Evolutionary conservation across 2,113 vertebrate species (phyloP), one percentile per base, ranked within the genome.

Genomic region (Pterocles gutturalis): DNA sequence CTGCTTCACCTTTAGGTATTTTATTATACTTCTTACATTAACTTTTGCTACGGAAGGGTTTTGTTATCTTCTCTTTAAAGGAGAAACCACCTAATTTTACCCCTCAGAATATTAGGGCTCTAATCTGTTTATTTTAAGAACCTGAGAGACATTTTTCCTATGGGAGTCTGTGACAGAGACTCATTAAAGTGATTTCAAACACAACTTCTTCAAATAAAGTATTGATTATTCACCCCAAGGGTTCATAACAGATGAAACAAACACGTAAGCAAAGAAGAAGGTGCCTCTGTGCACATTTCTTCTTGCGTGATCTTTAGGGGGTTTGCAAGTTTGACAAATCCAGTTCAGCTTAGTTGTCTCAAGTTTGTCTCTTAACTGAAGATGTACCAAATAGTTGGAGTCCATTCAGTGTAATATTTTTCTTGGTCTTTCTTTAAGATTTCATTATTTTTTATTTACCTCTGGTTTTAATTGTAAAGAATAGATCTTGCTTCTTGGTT

Each of bases 171-270:
- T 81, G 66, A 64, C 89, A 85, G 34, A 79, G 54, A 85, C 38
- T 83, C 83, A 88, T 94, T 95, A 94, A 95, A 94, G 79, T 0
- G 0, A 67, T 85, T 95, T 93, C 57, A 92, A 60, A 72, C 11
- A 67, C 17, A 80, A 79, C 8, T 83, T 86, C 48, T 95, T 96
- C 83, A 91, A 93, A 81, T n/a, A 51, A 80, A 93, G 11, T 43
- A 31, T 77, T 89, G 89, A 49, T 91, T 93, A 91, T 94, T 90
- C 81, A 89, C 48, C 62, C 67, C 62, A 87, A 61, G 81, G 58
- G n/a, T 55, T 91, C 72, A 38, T 70, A 87, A 61, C 13, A 91
- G 87, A 80, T 80, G 67, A 96, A 87, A 89, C 49, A 89, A 96
- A 60, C 28, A 76, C 79, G 16, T 1, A 83, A 64, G 19, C 3